Evolutionary conservation across 2,888 invertebrate genomes (phyloP), one percentile per base, ranked within the genome.

Genomic region (Stenichneumon culpator): DNA sequence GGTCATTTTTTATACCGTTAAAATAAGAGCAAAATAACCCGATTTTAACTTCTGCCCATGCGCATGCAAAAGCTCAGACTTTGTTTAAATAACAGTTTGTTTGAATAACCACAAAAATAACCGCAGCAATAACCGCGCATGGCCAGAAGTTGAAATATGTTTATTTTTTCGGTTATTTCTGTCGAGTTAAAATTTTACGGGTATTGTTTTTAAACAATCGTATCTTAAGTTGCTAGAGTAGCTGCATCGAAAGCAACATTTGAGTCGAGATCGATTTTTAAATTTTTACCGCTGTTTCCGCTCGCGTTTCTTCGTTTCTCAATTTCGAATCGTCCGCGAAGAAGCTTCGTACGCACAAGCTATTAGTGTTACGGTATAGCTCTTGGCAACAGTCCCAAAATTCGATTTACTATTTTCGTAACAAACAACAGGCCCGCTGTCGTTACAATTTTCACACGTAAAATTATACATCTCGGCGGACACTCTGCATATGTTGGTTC

Each of bases 221-320:
- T 28, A 5, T 5, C 28, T 28, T 4, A 28, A 28, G 28, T 28
- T 28, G n/a, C n/a, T n/a, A n/a, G n/a, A n/a, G n/a, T 69, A 9
- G 60, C 25, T 32, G 60, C 32, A 47, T 70, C 79, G 79, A 79
- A 70, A 70, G 60, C 60, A 70, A 63, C 32, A 47, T 75, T 63
- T 22, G 19, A 39, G 63, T 36, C 22, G 63, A 65, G 47, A 19
- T 28, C 50, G 32, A 50, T 50, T 50, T n/a, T n/a, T n/a, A n/a
- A 22, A 57, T 19, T 25, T n/a, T 28, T 16, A 60, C 28, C 60
- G 60, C 25, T 28, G 14, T 60, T 16, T 60, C 25, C 60, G 60
- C 60, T 16, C 11, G 28, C 11, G 16, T 54, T 9, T 54, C 19
- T 22, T 54, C 22, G 19, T 54, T 19, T 54, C 19, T 22, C 54